Evolutionary conservation across 2,888 invertebrate genomes (phyloP).

Genomic region (Agrotis ipsilon): DNA sequence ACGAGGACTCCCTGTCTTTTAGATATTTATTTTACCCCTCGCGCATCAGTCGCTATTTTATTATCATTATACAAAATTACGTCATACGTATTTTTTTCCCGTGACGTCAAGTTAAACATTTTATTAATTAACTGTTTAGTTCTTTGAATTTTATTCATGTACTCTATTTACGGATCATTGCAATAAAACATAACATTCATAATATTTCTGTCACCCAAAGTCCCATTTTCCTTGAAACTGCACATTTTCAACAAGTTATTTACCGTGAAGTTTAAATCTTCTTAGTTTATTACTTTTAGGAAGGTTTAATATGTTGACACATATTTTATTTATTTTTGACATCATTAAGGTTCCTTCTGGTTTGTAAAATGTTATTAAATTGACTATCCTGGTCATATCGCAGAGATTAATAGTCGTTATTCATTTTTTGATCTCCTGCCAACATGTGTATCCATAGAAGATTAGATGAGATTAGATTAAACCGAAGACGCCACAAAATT

Average conservation of each 20-base stretch:
- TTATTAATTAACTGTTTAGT: not conserved
- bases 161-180: conserved; percentile 7
- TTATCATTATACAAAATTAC: not conserved
- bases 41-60: too few relatives aligned
- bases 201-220: conserved; percentile 13
- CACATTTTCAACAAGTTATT: conserved; percentile 37
- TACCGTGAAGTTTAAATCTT: conserved; percentile 43
- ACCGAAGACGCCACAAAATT: conserved; percentile 43
- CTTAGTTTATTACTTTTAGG: conserved; percentile 37
- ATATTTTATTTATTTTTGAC: conserved; percentile 59
- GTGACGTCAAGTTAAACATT: not conserved
- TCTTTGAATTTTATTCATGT: conserved; percentile 1
- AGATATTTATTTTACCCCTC: not conserved
- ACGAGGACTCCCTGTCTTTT: not conserved
- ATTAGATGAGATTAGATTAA: conserved; percentile 62
- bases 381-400: conserved; percentile 64
- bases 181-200: conserved; percentile 9
- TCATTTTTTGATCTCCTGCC: conserved; percentile 65
- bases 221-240: conserved; percentile 18
- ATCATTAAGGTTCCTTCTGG: conserved; percentile 53
- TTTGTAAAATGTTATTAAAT: conserved; percentile 60
- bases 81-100: not conserved
- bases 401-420: conserved; percentile 59
- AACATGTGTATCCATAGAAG: conserved; percentile 57
- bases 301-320: conserved; percentile 36